A percentile compares a stretch with the other conserved stretches of the same genome.
Conservation (phyloP, 2,113 vertebrate genomes). For the Otus sunia region DNA sequence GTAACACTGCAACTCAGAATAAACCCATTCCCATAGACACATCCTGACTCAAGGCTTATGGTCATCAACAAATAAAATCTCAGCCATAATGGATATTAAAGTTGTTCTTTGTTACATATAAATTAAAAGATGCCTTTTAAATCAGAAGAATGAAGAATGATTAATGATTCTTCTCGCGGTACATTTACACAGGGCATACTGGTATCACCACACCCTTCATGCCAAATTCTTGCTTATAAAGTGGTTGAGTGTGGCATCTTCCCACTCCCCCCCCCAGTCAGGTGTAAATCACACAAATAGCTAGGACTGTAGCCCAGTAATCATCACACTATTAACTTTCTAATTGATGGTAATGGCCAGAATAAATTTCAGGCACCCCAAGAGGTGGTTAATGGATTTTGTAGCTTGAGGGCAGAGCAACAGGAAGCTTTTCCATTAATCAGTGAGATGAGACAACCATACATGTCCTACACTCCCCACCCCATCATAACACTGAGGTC, state of each 20-base stretch:
- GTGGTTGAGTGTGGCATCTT: not conserved
- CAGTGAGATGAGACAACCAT: conserved; percentile 19
- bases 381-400: conserved; percentile 60
- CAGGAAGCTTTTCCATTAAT: conserved; percentile 45
- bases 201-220: not conserved
- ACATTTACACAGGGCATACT: not conserved
- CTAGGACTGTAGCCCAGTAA: conserved; percentile 33
- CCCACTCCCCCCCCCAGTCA: not conserved
- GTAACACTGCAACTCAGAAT: not conserved
- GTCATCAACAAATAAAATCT: not conserved
- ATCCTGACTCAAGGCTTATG: not conserved
- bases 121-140: conserved; percentile 7
- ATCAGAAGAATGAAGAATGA: not conserved
- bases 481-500: not conserved
- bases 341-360: conserved; percentile 60
- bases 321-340: conserved; percentile 57
- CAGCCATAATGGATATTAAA: not conserved
- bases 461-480: not conserved
- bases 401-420: conserved; percentile 34
- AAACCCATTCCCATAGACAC: not conserved
- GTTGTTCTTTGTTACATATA: not conserved
- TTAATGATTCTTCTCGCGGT: not conserved
- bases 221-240: conserved; percentile 4
- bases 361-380: conserved; percentile 60
- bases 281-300: conserved; percentile 56